phyloP scores from a whole-genome alignment of 2,113 vertebrate species.

The Hippocampus zosterae region DNA sequence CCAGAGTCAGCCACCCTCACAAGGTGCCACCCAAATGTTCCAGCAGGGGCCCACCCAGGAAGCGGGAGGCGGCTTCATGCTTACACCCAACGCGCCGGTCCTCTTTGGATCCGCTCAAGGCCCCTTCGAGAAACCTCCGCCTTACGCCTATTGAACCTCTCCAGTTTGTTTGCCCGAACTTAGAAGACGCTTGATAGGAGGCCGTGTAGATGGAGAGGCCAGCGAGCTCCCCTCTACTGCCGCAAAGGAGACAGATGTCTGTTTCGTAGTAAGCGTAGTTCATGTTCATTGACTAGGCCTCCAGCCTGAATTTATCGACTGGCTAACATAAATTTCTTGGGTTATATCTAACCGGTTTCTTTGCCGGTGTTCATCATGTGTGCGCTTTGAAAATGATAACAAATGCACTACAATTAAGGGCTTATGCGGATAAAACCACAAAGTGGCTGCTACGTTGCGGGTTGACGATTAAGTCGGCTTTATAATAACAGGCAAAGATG shows the following conservation, averaged over 20 bases:
- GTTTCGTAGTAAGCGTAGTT: conserved; percentile 23
- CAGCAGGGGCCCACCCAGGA: conserved; percentile 75
- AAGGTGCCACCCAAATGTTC: conserved; percentile 59
- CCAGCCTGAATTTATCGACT: conserved; percentile 15
- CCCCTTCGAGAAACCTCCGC: conserved; percentile 88
- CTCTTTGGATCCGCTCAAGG: conserved; percentile 71
- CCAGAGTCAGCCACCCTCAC: conserved; percentile 70
- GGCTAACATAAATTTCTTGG: conserved; percentile 7
- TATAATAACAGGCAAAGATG: not conserved
- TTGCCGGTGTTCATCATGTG: conserved; percentile 8
- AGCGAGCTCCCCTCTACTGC: not conserved
- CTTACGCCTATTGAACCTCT: conserved; percentile 78
- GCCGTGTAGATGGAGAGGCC: conserved; percentile 8
- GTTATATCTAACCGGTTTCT: not conserved
- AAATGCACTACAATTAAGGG: conserved; percentile 39
- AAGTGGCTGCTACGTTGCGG: conserved; percentile 23
- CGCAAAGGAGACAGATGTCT: conserved; percentile 5
- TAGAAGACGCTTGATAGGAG: conserved; percentile 28
- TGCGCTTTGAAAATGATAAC: conserved; percentile 15
- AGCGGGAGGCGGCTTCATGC: conserved; percentile 69
- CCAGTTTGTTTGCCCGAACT: conserved; percentile 23
- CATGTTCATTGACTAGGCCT: conserved; percentile 6
- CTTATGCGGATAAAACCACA: conserved; percentile 31
- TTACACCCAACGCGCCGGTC: conserved; percentile 74
- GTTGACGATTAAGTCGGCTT: conserved; percentile 17